Evolutionary conservation across 1,140 invertebrate genomes (phyloP).

Genomic region (Manduca sexta): DNA sequence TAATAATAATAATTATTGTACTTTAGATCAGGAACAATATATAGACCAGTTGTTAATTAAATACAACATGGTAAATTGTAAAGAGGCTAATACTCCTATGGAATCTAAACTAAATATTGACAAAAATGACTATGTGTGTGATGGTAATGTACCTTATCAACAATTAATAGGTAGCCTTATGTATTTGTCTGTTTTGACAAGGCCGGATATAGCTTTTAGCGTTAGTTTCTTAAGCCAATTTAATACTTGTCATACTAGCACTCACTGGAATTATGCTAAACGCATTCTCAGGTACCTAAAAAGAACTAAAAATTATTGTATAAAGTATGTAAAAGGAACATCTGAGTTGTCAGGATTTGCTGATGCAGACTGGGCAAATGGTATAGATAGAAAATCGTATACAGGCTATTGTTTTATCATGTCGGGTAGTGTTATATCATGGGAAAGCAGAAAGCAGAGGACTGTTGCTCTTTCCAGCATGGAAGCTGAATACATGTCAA

Average conservation of each 20-base stretch:
- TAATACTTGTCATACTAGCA: background rate
- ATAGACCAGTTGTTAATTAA: slow-evolving; percentile 15
- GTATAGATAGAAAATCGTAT: too few relatives aligned
- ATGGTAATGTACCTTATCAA: background rate
- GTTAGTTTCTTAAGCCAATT: background rate
- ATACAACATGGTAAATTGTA: slow-evolving; percentile 28
- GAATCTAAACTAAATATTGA: slow-evolving; percentile 11
- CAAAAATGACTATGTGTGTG: slow-evolving; percentile 4
- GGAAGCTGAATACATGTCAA: background rate
- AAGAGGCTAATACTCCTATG: slow-evolving; percentile 16
- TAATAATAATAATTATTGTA: background rate
- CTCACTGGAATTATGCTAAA: background rate
- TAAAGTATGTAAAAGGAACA: background rate
- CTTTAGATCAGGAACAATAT: slow-evolving; percentile 23
- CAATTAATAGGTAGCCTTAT: background rate
- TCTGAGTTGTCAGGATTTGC: background rate
- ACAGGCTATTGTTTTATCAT: slow-evolving; percentile 2
- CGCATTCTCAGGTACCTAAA: slow-evolving; percentile 1
- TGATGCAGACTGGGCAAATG: too few relatives aligned
- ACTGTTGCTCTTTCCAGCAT: background rate
- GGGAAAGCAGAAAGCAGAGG: background rate
- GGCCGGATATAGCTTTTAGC: background rate
- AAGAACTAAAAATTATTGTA: background rate
- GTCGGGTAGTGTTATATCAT: background rate
- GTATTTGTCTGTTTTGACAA: background rate